These are phyloP conservation scores for Astur gentilis DNA, from an alignment of 2,113 vertebrate species.

Conservation along the genomic window DNA sequence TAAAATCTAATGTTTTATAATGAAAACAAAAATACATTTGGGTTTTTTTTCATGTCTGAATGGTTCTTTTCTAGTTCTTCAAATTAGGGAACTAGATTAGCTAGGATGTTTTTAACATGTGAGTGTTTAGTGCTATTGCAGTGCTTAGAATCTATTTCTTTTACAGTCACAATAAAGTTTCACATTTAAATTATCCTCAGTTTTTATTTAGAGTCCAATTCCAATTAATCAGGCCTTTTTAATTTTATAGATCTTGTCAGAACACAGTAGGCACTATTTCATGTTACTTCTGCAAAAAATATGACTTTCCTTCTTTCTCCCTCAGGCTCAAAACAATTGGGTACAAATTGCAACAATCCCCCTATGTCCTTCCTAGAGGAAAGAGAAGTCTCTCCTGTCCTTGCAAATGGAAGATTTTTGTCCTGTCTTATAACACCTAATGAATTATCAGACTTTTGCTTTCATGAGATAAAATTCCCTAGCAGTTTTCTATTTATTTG, in stretches of 20 bases:
- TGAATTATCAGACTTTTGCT: background rate
- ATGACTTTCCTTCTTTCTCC: background rate
- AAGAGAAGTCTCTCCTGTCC: background rate
- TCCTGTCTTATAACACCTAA: background rate
- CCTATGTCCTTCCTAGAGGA: background rate
- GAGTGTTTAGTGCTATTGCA: background rate
- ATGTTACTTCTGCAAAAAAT: background rate
- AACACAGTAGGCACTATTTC: background rate
- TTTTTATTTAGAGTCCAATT: background rate
- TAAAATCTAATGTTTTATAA: background rate
- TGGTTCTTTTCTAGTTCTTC: background rate
- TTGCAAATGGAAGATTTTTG: background rate
- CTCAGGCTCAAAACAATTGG: background rate
- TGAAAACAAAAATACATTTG: background rate
- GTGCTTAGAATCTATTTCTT: background rate
- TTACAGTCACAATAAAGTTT: background rate
- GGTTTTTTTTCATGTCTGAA: background rate
- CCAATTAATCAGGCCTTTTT: background rate
- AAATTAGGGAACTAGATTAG: background rate
- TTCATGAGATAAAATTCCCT: background rate
- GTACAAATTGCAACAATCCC: background rate
- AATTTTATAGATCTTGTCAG: background rate
- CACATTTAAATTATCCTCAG: background rate
- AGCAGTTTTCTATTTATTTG: background rate
- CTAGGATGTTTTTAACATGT: background rate